Evolutionary conservation across 2,797 vertebrate genomes (phyloP), one percentile per base, ranked within the genome.

Genomic region (Buceros bicornis): DNA sequence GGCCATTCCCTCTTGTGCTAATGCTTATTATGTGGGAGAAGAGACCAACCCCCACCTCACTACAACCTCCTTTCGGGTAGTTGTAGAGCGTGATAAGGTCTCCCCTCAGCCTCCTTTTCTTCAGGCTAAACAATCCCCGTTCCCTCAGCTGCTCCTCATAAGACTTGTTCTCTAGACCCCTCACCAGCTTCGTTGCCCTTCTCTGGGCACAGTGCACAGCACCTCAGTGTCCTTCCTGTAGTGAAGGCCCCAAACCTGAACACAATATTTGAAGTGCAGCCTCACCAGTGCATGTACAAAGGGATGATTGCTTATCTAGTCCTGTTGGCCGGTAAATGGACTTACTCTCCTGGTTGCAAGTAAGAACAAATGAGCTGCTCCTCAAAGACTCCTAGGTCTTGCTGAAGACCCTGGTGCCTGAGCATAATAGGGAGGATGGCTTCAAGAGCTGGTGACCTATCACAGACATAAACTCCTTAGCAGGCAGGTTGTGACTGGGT

Each of bases 211-310:
- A 9, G 9, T 58, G 14, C 57, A 60, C 57, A 60, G 57, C 57
- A 60, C 33, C 57, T 37, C 57, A 17, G 40, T 13, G 25, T 19
- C 58, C 11, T 42, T 62, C 18, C 19, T 62, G 25, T 42, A 42
- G 25, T 20, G 37, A 42, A 11, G 37, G 25, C 18, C 37, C 26
- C 65, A 67, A 67, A 67, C 35, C 25, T 20, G n/a, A 35, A 35
- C n/a, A 33, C n/a, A 33, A n/a, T 6, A 20, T 28, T 45, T 0
- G 1, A 57, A 4, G 10, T 33, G 71, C 2, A 2, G 11, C 35
- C 35, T 62, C 45, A 61, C 47, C 57, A 40, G 35, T 42, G 45
- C 40, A 2, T 12, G 16, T 40, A 50, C 22, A 16, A 22, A 14
- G 6, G 8, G 1, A 25, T 5, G 5, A n/a, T n/a, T 21, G 26